These are phyloP conservation scores for Elgaria multicarinata DNA, from an alignment of 2,113 vertebrate genomes.

Conservation along the genomic window DNA sequence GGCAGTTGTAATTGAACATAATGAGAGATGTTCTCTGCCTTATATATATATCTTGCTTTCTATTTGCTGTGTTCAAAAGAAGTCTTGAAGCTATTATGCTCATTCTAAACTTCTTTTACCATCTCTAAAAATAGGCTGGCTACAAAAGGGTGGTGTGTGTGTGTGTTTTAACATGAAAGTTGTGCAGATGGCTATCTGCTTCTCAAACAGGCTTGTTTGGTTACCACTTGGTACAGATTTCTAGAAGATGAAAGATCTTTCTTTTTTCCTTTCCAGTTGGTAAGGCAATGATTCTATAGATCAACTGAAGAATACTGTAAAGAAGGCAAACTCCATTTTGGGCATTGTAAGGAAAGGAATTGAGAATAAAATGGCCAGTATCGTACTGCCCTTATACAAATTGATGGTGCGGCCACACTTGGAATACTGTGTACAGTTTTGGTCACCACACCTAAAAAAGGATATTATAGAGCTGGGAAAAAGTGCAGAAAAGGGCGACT, in stretches of 20 bases:
- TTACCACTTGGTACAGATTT: conserved; percentile 12
- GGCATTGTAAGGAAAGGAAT: too few species aligned
- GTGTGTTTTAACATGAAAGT: not conserved
- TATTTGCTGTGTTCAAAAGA: not conserved
- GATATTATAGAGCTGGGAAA: too few species aligned
- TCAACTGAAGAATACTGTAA: too few species aligned
- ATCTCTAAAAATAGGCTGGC: not conserved
- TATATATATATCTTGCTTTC: conserved; percentile 25
- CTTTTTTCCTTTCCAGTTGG: not conserved
- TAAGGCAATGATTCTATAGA: too few species aligned
- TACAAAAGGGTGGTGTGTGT: not conserved
- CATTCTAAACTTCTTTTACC: conserved; percentile 1
- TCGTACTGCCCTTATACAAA: too few species aligned
- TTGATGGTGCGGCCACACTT: too few species aligned
- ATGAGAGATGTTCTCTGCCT: conserved; percentile 19
- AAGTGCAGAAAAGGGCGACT: too few species aligned
- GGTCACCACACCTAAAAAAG: too few species aligned
- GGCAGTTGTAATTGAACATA: not conserved
- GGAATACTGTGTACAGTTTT: too few species aligned
- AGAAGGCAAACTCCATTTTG: too few species aligned
- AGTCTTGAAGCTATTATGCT: conserved; percentile 13
- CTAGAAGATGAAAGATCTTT: not conserved
- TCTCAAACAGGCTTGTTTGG: conserved; percentile 11
- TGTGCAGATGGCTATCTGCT: not conserved
- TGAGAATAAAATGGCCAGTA: too few species aligned